These are phyloP conservation scores for Nymphalis c-album DNA, from an alignment of 2,888 invertebrate genomes.

Conservation along the genomic window DNA sequence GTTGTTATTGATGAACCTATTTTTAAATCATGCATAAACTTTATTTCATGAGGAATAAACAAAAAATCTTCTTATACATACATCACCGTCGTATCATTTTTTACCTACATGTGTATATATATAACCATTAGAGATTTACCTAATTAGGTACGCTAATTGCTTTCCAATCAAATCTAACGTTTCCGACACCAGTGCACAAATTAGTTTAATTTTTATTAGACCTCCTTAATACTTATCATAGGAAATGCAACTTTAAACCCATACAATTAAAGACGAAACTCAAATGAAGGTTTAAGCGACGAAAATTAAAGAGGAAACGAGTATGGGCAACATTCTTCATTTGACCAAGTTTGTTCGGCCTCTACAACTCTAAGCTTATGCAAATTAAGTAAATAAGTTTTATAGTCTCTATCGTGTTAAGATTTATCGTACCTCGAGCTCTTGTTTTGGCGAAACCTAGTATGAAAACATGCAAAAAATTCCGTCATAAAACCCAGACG, in stretches of 20 bases:
- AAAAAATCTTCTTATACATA: conserved; percentile 2
- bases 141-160: conserved; percentile 55
- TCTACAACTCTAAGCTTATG: conserved; percentile 68
- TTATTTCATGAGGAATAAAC: conserved; percentile 10
- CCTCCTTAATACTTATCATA: conserved; percentile 20
- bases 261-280: conserved; percentile 21
- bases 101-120: not conserved
- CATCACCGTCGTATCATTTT: too few species aligned
- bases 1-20: not conserved
- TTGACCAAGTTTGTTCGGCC: conserved; percentile 53
- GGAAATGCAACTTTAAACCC: conserved; percentile 26
- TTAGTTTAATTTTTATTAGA: conserved; percentile 63
- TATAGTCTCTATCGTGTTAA: conserved; percentile 51
- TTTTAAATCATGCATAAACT: not conserved
- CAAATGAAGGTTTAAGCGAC: conserved; percentile 16
- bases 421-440: conserved; percentile 60
- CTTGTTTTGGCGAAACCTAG: conserved; percentile 46
- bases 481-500: conserved; percentile 46
- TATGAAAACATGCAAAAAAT: conserved; percentile 51
- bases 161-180: conserved; percentile 49
- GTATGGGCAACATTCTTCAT: conserved; percentile 64
- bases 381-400: conserved; percentile 60
- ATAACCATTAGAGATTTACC: conserved; percentile 31
- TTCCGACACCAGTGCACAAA: conserved; percentile 59
- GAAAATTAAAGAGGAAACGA: conserved; percentile 59